Conservation (phyloP, 2,797 vertebrate species). For the Telmatherina bonti region DNA sequence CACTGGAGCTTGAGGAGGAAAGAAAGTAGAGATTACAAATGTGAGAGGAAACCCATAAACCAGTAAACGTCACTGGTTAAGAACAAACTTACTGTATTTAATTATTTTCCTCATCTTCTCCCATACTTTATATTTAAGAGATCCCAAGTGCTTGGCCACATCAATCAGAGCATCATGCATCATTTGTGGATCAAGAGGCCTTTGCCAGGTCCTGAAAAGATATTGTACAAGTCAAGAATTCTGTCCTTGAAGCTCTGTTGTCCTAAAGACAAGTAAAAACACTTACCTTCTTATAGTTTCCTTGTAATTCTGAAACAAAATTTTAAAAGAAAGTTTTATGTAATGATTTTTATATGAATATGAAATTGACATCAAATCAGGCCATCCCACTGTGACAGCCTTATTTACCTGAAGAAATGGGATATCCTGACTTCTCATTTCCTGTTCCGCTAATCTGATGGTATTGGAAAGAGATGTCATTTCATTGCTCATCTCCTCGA, state of each 20-base stretch:
- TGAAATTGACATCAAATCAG: background rate
- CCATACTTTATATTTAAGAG: slow-evolving; percentile 84
- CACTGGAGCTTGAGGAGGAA: slow-evolving; percentile 74
- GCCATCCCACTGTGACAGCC: background rate
- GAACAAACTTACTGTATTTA: slow-evolving; percentile 78
- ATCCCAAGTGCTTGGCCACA: slow-evolving; percentile 83
- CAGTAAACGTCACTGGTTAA: background rate
- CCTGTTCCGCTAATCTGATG: slow-evolving; percentile 78
- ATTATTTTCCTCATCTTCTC: slow-evolving; percentile 84
- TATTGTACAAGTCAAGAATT: slow-evolving; percentile 17
- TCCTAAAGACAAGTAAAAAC: background rate
- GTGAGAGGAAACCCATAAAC: background rate
- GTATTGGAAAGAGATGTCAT: slow-evolving; percentile 77
- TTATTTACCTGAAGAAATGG: slow-evolving; percentile 81
- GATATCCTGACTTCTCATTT: slow-evolving; percentile 78
- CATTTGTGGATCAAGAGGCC: slow-evolving; percentile 68
- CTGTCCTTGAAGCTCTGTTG: background rate
- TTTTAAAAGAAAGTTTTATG: slow-evolving; percentile 12
- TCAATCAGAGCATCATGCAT: slow-evolving; percentile 77
- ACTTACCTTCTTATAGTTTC: slow-evolving; percentile 83
- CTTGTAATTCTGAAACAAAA: slow-evolving; percentile 82
- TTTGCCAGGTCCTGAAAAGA: slow-evolving; percentile 81
- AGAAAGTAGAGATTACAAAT: background rate
- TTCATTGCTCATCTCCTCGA: slow-evolving; percentile 75
- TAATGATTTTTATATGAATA: background rate